Percentiles rank a stretch among this genome's conserved stretches.
Evolutionary conservation across 2,797 vertebrate genomes (phyloP).

Genomic region (Iguana delicatissima): DNA sequence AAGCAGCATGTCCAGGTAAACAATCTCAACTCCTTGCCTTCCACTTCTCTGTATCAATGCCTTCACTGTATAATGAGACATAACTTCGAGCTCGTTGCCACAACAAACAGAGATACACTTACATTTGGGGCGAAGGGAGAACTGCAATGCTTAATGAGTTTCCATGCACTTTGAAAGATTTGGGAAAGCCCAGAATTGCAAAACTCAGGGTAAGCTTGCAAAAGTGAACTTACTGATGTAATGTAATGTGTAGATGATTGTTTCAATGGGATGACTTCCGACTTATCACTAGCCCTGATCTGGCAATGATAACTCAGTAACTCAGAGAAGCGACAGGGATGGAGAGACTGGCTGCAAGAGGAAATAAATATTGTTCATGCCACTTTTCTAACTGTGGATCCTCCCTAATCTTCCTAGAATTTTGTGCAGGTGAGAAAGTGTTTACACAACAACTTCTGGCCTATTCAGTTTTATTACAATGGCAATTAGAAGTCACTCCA

Average conservation of each 20-base stretch:
- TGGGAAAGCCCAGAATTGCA: constrained; percentile 38
- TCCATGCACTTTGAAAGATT: constrained; percentile 28
- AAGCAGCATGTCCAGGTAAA: not conserved
- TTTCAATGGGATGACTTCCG: not conserved
- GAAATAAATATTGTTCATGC: not conserved
- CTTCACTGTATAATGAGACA: not conserved
- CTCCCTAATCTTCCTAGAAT: not conserved
- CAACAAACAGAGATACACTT: constrained; percentile 38
- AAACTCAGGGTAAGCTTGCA: constrained; percentile 9
- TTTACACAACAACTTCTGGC: not conserved
- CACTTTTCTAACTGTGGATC: not conserved
- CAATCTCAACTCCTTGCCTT: not conserved
- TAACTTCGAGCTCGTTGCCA: constrained; percentile 30
- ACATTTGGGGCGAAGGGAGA: not conserved
- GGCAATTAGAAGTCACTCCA: not conserved
- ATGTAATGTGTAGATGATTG: not conserved
- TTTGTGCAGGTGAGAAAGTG: not conserved
- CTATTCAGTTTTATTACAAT: not conserved
- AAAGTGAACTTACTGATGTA: constrained; percentile 19
- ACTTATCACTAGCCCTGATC: not conserved
- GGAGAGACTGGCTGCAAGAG: no score
- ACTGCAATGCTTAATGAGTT: constrained; percentile 21
- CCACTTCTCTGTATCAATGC: constrained; percentile 7
- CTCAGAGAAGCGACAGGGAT: not conserved
- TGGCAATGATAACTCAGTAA: not conserved